Evolutionary conservation across 1,140 invertebrate species (phyloP).

Genomic region (Drosophila leontia): DNA sequence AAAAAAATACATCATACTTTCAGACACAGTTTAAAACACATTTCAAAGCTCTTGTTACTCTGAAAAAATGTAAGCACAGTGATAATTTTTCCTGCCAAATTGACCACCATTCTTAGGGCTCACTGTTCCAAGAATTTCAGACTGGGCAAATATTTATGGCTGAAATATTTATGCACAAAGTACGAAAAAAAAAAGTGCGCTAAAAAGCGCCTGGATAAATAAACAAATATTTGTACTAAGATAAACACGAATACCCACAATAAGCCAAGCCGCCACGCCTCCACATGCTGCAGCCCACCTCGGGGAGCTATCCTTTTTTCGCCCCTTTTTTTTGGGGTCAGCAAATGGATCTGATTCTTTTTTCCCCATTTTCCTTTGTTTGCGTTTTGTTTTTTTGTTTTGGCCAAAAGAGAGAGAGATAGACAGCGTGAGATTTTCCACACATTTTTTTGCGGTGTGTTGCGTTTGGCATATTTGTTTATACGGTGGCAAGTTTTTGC

Average conservation of each 20-base stretch:
- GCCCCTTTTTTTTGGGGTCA: slow-evolving; percentile 66
- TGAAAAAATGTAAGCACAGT: not conserved
- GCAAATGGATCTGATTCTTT: slow-evolving; percentile 67
- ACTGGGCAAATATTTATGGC: slow-evolving; percentile 36
- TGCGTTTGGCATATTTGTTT: slow-evolving; percentile 41
- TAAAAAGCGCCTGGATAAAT: slow-evolving; percentile 56
- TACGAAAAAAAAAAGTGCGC: slow-evolving; percentile 28
- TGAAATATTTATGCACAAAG: slow-evolving; percentile 32
- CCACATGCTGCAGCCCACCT: slow-evolving; percentile 2
- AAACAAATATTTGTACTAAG: slow-evolving; percentile 80
- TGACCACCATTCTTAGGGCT: not conserved
- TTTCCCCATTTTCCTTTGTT: slow-evolving; percentile 52
- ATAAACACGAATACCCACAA: slow-evolving; percentile 63
- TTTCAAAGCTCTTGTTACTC: not conserved
- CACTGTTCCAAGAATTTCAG: slow-evolving; percentile 12
- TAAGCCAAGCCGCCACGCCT: slow-evolving; percentile 20
- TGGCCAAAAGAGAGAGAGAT: not conserved
- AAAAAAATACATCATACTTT: not conserved
- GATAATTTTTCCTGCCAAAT: not conserved
- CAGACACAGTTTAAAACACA: not conserved
- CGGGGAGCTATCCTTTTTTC: slow-evolving; percentile 54
- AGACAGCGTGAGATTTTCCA: slow-evolving; percentile 29
- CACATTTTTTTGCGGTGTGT: slow-evolving; percentile 18
- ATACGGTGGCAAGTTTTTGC: slow-evolving; percentile 39
- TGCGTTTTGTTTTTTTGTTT: slow-evolving; percentile 16